Conservation (phyloP, 2,113 vertebrate species). For the Phrynocephalus versicolor region DNA sequence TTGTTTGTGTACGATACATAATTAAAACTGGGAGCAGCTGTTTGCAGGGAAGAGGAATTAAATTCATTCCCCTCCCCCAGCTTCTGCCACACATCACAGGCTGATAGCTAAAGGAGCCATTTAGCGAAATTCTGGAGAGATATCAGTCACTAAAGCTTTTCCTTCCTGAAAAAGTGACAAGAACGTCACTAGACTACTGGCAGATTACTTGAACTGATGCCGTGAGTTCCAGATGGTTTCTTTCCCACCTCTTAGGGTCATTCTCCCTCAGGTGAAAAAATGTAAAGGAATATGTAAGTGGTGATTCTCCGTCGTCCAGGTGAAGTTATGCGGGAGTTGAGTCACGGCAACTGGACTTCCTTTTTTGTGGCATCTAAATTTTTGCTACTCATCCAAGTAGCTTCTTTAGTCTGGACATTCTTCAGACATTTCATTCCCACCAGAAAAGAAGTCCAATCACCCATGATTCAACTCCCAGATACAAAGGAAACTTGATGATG, state of each 20-base stretch:
- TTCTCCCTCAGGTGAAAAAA: background rate
- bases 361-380: too few relatives aligned
- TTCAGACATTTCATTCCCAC: too few relatives aligned
- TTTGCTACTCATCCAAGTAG: too few relatives aligned
- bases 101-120: background rate
- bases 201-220: conserved; percentile 14
- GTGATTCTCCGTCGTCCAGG: too few relatives aligned
- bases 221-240: background rate
- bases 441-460: too few relatives aligned
- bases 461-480: too few relatives aligned
- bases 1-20: conserved; percentile 21
- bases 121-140: conserved; percentile 18
- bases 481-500: too few relatives aligned
- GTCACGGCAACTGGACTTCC: too few relatives aligned
- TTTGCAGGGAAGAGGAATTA: conserved; percentile 6
- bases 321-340: too few relatives aligned
- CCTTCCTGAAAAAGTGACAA: background rate
- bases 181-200: background rate
- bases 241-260: background rate
- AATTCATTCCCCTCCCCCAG: background rate
- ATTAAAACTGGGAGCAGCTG: conserved; percentile 44
- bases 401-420: too few relatives aligned
- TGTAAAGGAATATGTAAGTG: background rate
- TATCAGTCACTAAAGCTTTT: conserved; percentile 27
- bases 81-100: background rate